phyloP scores from a whole-genome alignment of 1,140 invertebrate genomes.

The Hydropsyche tenuis region DNA sequence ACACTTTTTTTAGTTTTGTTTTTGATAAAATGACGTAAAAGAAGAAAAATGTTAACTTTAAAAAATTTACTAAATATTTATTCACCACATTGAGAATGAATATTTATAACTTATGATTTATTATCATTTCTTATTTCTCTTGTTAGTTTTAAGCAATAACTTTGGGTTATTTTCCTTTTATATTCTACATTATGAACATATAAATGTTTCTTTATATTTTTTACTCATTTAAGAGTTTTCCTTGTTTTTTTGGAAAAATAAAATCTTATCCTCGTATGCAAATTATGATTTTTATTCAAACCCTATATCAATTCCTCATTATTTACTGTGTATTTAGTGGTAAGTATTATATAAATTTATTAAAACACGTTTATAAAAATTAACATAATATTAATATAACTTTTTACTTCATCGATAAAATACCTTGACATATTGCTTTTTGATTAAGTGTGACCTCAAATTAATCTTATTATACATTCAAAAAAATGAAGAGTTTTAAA shows the following conservation, averaged over 20 bases:
- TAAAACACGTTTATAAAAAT: no score
- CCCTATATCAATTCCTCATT: no score
- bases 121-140: conserved; percentile 7
- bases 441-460: no score
- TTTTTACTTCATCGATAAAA: no score
- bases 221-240: conserved; percentile 1
- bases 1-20: conserved; percentile 16
- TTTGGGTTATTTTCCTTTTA: conserved; percentile 12
- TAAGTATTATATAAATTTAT: no score
- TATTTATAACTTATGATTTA: conserved; percentile 18
- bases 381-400: no score
- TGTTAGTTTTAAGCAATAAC: conserved; percentile 7
- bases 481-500: no score
- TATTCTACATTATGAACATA: not conserved
- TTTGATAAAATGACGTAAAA: conserved; percentile 35
- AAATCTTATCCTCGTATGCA: conserved; percentile 24
- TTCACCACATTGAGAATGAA: conserved; percentile 41
- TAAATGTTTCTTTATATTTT: conserved; percentile 15
- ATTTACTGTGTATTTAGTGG: no score
- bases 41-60: conserved; percentile 35
- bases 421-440: no score
- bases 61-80: conserved; percentile 36
- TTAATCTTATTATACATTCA: no score
- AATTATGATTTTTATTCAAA: conserved; percentile 8
- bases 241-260: conserved; percentile 28